Percentiles rank a stretch among this genome's conserved stretches.
phyloP scores from a whole-genome alignment of 2,113 vertebrate species.

The Casuarius casuarius region DNA sequence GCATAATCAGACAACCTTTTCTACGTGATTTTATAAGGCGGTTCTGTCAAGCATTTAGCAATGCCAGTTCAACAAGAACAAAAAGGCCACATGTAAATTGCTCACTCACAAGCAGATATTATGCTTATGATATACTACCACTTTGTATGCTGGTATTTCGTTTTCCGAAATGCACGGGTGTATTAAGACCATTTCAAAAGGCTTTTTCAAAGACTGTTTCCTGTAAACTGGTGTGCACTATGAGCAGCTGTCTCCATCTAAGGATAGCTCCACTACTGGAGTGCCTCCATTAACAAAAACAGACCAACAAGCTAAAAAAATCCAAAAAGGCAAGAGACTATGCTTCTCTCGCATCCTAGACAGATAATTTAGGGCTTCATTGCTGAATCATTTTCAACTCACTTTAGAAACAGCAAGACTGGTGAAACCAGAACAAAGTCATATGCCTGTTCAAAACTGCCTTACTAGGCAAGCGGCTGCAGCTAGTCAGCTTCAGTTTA shows the following conservation, averaged over 20 bases:
- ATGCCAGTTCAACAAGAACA: neutral
- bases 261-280: neutral
- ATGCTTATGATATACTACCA: neutral
- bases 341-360: neutral
- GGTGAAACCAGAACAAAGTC: neutral
- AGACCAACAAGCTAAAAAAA: neutral
- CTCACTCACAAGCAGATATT: neutral
- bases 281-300: neutral
- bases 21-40: fast-evolving
- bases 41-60: neutral
- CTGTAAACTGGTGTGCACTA: neutral
- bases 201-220: neutral
- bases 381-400: neutral
- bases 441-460: neutral
- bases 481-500: neutral
- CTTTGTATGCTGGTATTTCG: neutral
- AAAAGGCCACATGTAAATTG: neutral
- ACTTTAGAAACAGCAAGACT: neutral
- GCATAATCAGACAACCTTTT: neutral
- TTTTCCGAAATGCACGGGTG: fast-evolving
- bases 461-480: neutral
- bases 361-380: neutral
- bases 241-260: neutral
- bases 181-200: neutral
- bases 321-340: neutral